These are phyloP conservation scores for Phenganax marumi DNA, from an alignment of 92 coral and sea anemone species.

Conservation along the genomic window DNA sequence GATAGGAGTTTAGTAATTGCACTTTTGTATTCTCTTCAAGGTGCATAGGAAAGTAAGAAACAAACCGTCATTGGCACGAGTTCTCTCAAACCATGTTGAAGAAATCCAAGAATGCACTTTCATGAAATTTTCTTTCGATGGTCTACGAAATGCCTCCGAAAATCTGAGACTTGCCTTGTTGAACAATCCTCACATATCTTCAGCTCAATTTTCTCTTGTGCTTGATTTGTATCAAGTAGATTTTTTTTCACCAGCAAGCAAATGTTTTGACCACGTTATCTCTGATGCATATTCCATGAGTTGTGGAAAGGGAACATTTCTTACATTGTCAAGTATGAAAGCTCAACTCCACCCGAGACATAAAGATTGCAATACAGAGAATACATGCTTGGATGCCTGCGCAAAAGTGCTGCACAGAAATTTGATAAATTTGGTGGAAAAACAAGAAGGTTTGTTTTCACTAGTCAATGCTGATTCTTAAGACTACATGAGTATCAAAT, in stretches of 20 bases:
- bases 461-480: not conserved
- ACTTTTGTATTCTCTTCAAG: not conserved
- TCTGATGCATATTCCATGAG: conserved; percentile 16
- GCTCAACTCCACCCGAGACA: not conserved
- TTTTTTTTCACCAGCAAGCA: conserved; percentile 2
- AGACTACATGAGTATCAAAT: too few relatives aligned
- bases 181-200: conserved; percentile 36
- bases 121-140: not conserved
- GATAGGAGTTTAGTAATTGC: not conserved
- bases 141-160: conserved; percentile 16
- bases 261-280: conserved; percentile 5
- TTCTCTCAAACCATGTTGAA: conserved; percentile 18
- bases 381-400: conserved; percentile 10
- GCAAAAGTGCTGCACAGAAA: conserved; percentile 20
- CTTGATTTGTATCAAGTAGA: conserved; percentile 35
- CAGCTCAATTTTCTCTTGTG: conserved; percentile 35
- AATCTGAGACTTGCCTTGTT: conserved; percentile 10
- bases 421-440: not conserved
- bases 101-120: not conserved
- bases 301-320: conserved; percentile 21
- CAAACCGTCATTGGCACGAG: conserved; percentile 31
- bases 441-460: conserved; percentile 2
- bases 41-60: conserved; percentile 33
- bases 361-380: not conserved
- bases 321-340: conserved; percentile 33